Percentiles rank a stretch among this genome's conserved stretches.
Evolutionary conservation across 1,140 invertebrate genomes (phyloP).

Genomic region (Drosophila suzukii): DNA sequence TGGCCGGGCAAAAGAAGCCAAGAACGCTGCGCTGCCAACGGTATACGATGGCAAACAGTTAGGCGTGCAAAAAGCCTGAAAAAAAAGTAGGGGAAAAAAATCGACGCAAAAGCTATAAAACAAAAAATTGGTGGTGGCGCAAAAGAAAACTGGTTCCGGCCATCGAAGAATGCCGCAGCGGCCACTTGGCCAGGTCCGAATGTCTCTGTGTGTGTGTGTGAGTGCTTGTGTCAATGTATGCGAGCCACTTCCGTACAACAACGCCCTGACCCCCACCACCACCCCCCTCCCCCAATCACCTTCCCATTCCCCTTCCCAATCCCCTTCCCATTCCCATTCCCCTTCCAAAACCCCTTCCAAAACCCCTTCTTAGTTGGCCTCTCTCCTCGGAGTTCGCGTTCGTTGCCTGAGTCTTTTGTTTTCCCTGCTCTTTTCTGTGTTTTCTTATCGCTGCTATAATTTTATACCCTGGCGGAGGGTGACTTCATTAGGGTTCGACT

Average conservation of each 20-base stretch:
- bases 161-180: slow-evolving; percentile 73
- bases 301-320: background rate
- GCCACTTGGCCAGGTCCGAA: slow-evolving; percentile 62
- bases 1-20: slow-evolving; percentile 35
- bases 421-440: slow-evolving; percentile 36
- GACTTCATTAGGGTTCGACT: slow-evolving; percentile 2
- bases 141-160: slow-evolving; percentile 80
- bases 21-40: slow-evolving; percentile 61
- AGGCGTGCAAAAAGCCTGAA: slow-evolving; percentile 69
- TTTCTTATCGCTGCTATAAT: slow-evolving; percentile 32
- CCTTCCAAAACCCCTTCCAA: background rate
- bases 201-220: slow-evolving; percentile 18
- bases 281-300: slow-evolving; percentile 1
- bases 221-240: slow-evolving; percentile 40
- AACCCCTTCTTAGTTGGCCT: slow-evolving; percentile 15
- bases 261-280: slow-evolving; percentile 36
- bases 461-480: slow-evolving; percentile 18
- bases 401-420: slow-evolving; percentile 79
- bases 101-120: slow-evolving; percentile 57
- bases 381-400: slow-evolving; percentile 56
- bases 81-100: slow-evolving; percentile 22
- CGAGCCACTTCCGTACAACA: slow-evolving; percentile 76
- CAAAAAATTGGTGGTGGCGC: slow-evolving; percentile 69
- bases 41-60: slow-evolving; percentile 71
- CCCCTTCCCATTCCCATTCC: background rate